A percentile compares a stretch with the other conserved stretches of the same genome.
phyloP scores from a whole-genome alignment of 2,888 invertebrate species.

The Nymphalis urticae region DNA sequence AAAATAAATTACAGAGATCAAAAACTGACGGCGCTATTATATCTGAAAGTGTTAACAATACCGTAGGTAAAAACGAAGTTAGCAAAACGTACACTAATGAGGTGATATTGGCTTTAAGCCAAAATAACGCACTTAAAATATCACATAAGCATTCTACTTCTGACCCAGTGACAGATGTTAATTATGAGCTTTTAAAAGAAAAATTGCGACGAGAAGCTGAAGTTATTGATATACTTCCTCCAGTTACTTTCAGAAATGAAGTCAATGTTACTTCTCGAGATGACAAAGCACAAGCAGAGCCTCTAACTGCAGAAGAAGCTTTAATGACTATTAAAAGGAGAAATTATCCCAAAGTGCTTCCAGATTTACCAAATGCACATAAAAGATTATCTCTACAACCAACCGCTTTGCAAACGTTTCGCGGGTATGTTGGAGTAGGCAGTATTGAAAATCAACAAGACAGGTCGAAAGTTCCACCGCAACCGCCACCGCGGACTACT shows the following conservation, averaged over 20 bases:
- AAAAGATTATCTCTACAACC: conserved; percentile 86
- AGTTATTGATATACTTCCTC: conserved; percentile 65
- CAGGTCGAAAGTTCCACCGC: conserved; percentile 81
- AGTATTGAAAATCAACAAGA: conserved; percentile 60
- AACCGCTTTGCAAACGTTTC: conserved; percentile 68
- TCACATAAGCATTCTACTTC: conserved; percentile 85
- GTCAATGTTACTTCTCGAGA: conserved; percentile 89
- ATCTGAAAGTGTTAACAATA: conserved; percentile 35
- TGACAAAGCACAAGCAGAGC: conserved; percentile 63
- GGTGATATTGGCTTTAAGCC: conserved; percentile 62
- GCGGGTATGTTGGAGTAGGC: conserved; percentile 52
- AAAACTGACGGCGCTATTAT: conserved; percentile 71
- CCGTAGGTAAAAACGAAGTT: conserved; percentile 34
- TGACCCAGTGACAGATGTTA: conserved; percentile 84
- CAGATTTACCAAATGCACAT: conserved; percentile 85
- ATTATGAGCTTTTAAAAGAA: conserved; percentile 68
- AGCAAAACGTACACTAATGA: conserved; percentile 65
- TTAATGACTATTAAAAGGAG: conserved; percentile 87
- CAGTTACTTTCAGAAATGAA: conserved; percentile 78
- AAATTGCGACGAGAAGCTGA: conserved; percentile 53
- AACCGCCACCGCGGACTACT: conserved; percentile 88
- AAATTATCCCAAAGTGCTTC: conserved; percentile 92
- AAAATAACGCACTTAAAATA: conserved; percentile 72
- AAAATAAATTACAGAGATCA: conserved; percentile 63
- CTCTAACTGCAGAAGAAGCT: conserved; percentile 86